Evolutionary conservation across 2,888 invertebrate genomes (phyloP), one percentile per base, ranked within the genome.

Genomic region (Tortricodes alternella): DNA sequence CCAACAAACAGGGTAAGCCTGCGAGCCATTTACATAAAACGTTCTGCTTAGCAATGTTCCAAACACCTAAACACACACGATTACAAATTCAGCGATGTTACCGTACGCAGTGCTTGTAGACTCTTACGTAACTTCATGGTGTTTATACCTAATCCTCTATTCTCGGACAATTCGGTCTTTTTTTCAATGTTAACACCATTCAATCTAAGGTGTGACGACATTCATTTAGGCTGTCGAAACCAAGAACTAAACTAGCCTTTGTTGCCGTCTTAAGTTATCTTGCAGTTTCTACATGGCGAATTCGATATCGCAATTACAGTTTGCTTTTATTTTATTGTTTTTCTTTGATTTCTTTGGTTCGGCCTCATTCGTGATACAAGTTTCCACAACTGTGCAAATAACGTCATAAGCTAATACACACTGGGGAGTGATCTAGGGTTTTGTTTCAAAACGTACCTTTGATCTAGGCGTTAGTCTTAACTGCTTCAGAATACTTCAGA

Each of bases 21-120:
- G 46, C 32, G 7, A 34, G 24, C 8, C 34, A 35, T 48, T 48
- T 32, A 37, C 35, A 29, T 11, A 44, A 29, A 11, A n/a, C 34
- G 34, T 18, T 11, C 16, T 43, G 49, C 27, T 23, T 29, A 11
- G 49, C 16, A 44, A 32, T 18, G 23, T 23, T 50, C 43, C 44
- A 44, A 49, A 49, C 56, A 50, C 21, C 56, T 55, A 55, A 55
- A 50, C 44, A 56, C 44, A 56, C 56, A 49, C 21, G 21, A 50
- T 56, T 50, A 56, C 50, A 37, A 56, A 56, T 56, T 44, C 56
- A 56, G 44, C 13, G 49, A 44, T 44, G 49, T 35, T 49, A 43
- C 27, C 44, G 46, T 41, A 51, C 35, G 37, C 48, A 29, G 44
- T 44, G 43, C 34, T 34, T 19, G 29, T 19, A 24, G 27, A 19